Evolutionary conservation across 1,140 invertebrate genomes (phyloP).

Genomic region (Aphidius ervi): DNA sequence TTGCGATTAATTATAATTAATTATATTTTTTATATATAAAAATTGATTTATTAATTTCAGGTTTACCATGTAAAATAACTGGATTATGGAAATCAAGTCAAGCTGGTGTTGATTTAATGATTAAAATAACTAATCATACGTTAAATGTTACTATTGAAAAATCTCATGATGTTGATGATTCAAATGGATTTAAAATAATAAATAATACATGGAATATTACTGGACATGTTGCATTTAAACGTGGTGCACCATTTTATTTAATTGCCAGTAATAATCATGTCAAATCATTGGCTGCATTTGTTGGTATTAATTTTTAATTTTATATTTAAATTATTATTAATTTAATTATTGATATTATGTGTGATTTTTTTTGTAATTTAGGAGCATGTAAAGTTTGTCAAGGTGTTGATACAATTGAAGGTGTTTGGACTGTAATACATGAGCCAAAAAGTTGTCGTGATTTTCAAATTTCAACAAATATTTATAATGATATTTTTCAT

Average conservation of each 20-base stretch:
- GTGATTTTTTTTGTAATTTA: constrained; percentile 6
- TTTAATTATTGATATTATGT: constrained; percentile 13
- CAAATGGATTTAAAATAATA: constrained; percentile 23
- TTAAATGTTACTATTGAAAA: constrained; percentile 29
- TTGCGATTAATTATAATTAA: constrained; percentile 4
- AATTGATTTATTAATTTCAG: constrained; percentile 24
- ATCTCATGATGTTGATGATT: constrained; percentile 11
- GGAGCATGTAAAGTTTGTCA: constrained; percentile 38
- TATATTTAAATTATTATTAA: constrained; percentile 10
- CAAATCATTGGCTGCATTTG: constrained; percentile 35
- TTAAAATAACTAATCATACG: constrained; percentile 32
- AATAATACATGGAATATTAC: constrained; percentile 35
- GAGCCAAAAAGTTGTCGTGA: constrained; percentile 34
- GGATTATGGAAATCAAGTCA: constrained; percentile 35
- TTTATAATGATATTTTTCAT: constrained; percentile 36
- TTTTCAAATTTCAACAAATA: constrained; percentile 31
- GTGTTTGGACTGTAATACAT: constrained; percentile 33
- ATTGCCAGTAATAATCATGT: constrained; percentile 30
- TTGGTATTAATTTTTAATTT: constrained; percentile 27
- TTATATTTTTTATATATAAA: constrained; percentile 6
- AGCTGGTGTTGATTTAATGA: constrained; percentile 33
- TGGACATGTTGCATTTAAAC: constrained; percentile 31
- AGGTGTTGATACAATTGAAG: constrained; percentile 37
- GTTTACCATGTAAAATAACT: constrained; percentile 35
- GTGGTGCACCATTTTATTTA: constrained; percentile 33